These are phyloP conservation scores for Deilephila porcellus DNA, from an alignment of 2,888 invertebrate genomes.

Conservation along the genomic window DNA sequence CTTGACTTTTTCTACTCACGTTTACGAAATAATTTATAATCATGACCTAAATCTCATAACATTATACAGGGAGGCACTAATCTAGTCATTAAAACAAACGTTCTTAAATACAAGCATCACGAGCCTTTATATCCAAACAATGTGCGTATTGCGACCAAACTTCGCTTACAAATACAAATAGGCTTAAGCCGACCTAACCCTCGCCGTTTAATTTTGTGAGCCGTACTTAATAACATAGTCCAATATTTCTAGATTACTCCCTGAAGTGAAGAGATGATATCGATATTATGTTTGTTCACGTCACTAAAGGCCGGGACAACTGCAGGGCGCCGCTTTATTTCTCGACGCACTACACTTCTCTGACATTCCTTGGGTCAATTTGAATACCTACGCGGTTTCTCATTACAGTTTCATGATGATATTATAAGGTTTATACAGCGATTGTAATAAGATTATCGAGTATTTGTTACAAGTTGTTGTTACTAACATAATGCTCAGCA, in stretches of 20 bases:
- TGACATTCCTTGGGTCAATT: constrained; percentile 51
- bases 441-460: not conserved
- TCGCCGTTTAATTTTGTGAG: not conserved
- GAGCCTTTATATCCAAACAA: no score
- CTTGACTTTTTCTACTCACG: no score
- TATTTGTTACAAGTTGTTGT: no score
- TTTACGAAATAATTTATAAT: no score
- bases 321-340: constrained; percentile 58
- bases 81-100: no score
- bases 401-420: not conserved
- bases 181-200: not conserved
- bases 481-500: no score
- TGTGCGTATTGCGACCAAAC: no score
- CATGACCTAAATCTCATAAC: no score
- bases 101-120: no score
- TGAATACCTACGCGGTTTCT: constrained; percentile 31
- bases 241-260: not conserved
- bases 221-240: not conserved
- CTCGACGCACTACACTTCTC: constrained; percentile 46
- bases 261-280: not conserved
- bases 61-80: no score
- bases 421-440: not conserved
- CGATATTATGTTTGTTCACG: constrained; percentile 31
- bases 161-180: not conserved
- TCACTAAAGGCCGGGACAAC: constrained; percentile 55